Conservation (phyloP, 2,113 vertebrate species). For the Proterorhinus semilunaris region DNA sequence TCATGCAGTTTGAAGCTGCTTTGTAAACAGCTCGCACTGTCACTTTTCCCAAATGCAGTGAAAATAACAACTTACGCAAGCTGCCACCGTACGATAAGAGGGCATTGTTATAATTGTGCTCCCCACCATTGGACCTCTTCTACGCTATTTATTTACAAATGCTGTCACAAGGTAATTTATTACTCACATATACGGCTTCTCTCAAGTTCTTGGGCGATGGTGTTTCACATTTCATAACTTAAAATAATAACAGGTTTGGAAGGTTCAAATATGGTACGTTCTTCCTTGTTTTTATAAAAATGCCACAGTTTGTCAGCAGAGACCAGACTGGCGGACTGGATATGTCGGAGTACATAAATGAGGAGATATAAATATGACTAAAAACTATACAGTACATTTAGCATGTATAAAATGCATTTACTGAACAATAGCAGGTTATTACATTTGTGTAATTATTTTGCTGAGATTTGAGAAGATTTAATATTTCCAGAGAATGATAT, state of each 20-base stretch:
- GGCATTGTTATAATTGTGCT: slow-evolving; percentile 30
- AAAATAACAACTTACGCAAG: slow-evolving; percentile 23
- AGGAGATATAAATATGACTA: neutral
- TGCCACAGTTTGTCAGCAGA: no score
- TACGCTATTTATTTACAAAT: slow-evolving; percentile 10
- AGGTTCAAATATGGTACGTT: no score
- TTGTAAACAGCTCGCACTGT: slow-evolving; percentile 4
- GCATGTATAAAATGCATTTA: neutral
- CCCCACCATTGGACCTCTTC: slow-evolving; percentile 5
- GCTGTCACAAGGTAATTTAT: slow-evolving; percentile 25
- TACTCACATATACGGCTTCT: slow-evolving; percentile 19
- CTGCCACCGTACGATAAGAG: slow-evolving; percentile 37
- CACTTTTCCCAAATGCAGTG: slow-evolving; percentile 8
- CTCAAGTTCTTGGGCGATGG: no score
- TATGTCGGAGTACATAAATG: neutral
- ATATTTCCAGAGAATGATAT: neutral
- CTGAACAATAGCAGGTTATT: neutral
- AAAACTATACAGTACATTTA: no score
- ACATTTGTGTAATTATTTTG: neutral
- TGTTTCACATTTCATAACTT: no score
- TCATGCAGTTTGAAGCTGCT: slow-evolving; percentile 19
- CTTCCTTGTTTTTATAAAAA: no score
- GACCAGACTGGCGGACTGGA: no score
- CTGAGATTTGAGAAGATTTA: slow-evolving; percentile 7
- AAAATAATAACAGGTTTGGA: no score